A percentile compares a stretch with the other conserved stretches of the same genome.
Evolutionary conservation across 1,140 invertebrate genomes (phyloP).

Genomic region (Solenopsis fugax): DNA sequence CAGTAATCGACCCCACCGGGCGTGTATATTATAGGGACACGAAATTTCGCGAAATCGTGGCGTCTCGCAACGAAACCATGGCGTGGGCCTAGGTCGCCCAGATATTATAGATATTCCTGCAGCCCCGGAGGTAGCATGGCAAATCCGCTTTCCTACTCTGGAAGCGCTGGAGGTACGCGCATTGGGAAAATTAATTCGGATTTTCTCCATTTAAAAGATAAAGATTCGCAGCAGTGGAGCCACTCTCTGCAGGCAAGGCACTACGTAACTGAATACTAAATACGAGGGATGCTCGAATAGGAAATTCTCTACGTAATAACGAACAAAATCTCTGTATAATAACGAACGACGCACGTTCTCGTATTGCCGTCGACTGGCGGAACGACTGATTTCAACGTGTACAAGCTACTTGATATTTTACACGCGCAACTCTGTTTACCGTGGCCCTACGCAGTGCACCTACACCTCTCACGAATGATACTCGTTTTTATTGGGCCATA

Average conservation of each 20-base stretch:
- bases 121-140: not conserved
- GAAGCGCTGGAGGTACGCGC: not conserved
- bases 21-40: conserved; percentile 3
- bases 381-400: conserved; percentile 8
- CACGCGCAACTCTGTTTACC: conserved; percentile 30
- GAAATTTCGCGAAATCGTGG: conserved; percentile 57
- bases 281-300: not conserved
- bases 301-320: conserved; percentile 13
- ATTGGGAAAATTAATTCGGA: conserved; percentile 1
- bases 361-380: conserved; percentile 33
- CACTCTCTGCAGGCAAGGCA: not conserved
- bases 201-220: conserved; percentile 14
- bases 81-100: not conserved
- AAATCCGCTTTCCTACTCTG: conserved; percentile 16
- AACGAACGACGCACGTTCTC: not conserved
- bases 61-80: not conserved
- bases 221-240: not conserved
- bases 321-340: conserved; percentile 14
- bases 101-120: not conserved
- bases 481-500: conserved; percentile 66
- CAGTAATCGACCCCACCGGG: conserved; percentile 31
- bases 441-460: not conserved
- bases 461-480: conserved; percentile 48
- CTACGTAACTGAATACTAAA: conserved; percentile 5
- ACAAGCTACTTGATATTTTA: conserved; percentile 17